Percentiles rank a stretch among this genome's conserved stretches.
These are phyloP conservation scores for Helarctos malayanus DNA, from an alignment of 2,797 vertebrate genomes.

Conservation along the genomic window DNA sequence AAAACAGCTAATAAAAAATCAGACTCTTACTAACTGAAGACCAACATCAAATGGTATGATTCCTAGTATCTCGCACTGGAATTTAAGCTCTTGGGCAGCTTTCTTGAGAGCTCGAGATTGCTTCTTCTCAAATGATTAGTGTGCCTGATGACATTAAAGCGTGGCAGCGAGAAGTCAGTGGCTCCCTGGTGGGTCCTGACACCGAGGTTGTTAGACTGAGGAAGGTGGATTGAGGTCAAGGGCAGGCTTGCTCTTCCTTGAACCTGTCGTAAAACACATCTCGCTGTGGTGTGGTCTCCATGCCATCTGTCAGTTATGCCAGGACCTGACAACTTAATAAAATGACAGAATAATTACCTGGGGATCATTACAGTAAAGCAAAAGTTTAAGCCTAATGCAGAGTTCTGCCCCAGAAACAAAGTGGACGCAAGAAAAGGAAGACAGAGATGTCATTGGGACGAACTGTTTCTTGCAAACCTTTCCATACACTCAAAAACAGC, in stretches of 20 bases:
- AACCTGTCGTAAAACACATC: background rate
- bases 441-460: background rate
- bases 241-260: background rate
- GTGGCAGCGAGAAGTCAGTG: background rate
- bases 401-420: background rate
- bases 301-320: background rate
- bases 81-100: constrained; percentile 20
- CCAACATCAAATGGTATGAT: background rate
- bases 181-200: background rate
- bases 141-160: background rate
- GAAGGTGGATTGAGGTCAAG: background rate
- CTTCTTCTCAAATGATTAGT: background rate
- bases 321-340: background rate
- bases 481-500: background rate
- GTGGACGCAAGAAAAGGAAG: background rate
- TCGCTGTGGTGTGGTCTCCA: background rate
- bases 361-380: background rate
- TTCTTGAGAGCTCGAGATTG: background rate
- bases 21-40: background rate
- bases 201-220: background rate
- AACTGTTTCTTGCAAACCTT: background rate
- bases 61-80: background rate
- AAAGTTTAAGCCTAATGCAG: background rate
- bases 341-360: background rate
- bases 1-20: constrained; percentile 11